These are phyloP conservation scores for Procavia capensis DNA, from an alignment of 2,113 vertebrate genomes.

Conservation along the genomic window DNA sequence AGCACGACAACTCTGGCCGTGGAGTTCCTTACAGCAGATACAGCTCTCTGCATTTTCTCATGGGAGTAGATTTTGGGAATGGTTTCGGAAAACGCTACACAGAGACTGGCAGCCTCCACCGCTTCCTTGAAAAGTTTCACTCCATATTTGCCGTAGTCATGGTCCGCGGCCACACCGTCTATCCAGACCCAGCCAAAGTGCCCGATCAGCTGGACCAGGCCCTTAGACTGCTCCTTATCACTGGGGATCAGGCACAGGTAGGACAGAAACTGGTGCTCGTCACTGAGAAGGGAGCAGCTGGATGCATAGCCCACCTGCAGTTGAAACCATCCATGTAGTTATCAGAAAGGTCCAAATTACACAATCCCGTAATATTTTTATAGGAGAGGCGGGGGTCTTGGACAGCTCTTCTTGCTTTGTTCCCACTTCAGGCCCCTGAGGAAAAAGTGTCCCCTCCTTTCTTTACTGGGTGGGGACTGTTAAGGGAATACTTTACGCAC, in stretches of 20 bases:
- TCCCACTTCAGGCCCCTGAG: background rate
- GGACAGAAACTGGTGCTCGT: slow-evolving; percentile 92
- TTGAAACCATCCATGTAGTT: slow-evolving; percentile 12
- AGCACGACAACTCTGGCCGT: slow-evolving; percentile 92
- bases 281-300: slow-evolving; percentile 89
- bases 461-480: background rate
- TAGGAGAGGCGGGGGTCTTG: background rate
- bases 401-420: background rate
- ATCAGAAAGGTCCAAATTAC: background rate
- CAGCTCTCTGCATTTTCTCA: slow-evolving; percentile 85
- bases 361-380: background rate
- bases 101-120: slow-evolving; percentile 88
- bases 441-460: background rate
- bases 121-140: slow-evolving; percentile 91
- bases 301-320: slow-evolving; percentile 91
- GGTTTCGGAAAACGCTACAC: slow-evolving; percentile 91
- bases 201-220: slow-evolving; percentile 88
- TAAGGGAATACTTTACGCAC: background rate
- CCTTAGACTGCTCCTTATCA: slow-evolving; percentile 87
- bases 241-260: slow-evolving; percentile 89
- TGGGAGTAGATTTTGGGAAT: slow-evolving; percentile 89
- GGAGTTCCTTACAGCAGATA: slow-evolving; percentile 83
- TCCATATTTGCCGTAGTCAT: slow-evolving; percentile 93
- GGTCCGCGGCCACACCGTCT: slow-evolving; percentile 89
- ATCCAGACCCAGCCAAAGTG: slow-evolving; percentile 94